Conservation (phyloP, 2,888 invertebrate genomes). For the Tetragnatha montana region DNA sequence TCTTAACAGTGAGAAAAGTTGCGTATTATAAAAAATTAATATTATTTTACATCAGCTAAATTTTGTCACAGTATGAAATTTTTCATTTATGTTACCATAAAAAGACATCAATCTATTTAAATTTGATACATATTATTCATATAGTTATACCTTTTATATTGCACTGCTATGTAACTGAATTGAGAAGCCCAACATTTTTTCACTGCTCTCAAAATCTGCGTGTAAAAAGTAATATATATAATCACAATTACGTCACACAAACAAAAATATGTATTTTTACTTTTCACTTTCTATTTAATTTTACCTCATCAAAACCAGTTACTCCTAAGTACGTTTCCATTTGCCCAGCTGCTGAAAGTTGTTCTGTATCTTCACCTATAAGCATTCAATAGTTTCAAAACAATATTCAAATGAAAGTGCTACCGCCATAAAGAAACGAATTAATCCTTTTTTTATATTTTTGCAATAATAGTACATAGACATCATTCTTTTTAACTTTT, state of each 20-base stretch:
- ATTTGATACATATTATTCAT: too few species aligned
- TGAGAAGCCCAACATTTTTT: constrained; percentile 89
- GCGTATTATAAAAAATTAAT: too few species aligned
- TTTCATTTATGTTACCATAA: too few species aligned
- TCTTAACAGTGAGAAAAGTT: too few species aligned
- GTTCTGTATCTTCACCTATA: constrained; percentile 87
- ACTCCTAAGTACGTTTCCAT: constrained; percentile 87
- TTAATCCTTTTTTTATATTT: too few species aligned
- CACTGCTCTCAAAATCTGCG: constrained; percentile 76
- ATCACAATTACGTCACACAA: not conserved
- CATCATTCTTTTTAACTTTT: too few species aligned
- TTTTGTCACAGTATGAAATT: too few species aligned
- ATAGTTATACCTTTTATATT: constrained; percentile 55
- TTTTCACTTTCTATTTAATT: not conserved
- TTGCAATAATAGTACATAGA: too few species aligned
- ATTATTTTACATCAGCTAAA: too few species aligned
- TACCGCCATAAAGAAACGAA: too few species aligned
- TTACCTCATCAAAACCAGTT: constrained; percentile 74
- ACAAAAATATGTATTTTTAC: not conserved
- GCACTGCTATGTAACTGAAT: constrained; percentile 84
- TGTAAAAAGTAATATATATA: not conserved
- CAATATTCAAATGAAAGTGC: too few species aligned
- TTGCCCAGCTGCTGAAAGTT: constrained; percentile 89
- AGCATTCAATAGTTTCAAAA: constrained; percentile 73
- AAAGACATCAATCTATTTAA: too few species aligned